Base-by-base conservation (phyloP, 2,113 vertebrate genomes). In the Cromileptes altivelis region DNA sequence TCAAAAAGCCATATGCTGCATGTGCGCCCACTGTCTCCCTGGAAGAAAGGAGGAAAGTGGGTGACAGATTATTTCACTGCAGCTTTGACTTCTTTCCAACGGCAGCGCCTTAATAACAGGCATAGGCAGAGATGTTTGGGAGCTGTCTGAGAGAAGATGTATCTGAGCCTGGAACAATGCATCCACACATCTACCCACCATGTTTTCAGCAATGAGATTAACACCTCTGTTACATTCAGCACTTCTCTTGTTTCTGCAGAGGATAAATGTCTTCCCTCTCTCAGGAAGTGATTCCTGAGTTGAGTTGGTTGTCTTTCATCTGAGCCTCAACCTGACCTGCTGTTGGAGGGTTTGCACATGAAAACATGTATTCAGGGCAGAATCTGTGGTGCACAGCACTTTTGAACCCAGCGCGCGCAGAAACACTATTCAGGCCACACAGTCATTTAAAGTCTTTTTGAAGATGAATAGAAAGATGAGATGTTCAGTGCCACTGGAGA, bases 391-490 rank as follows among this genome's bases (percentile, higher is more conserved):
- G 70, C 55, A 49, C 40, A 42, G 64, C 60, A 57, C 50, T 60
- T 74, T 17, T 80, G 30, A 85, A 88, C 73, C 40, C 76, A 13
- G 4, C 4, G 21, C 64, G 70, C 50, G 75, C 55, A 49, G 37
- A 7, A 19, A 50, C 52, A 33, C 58, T 70, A 72, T 85, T 89
- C 70, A 87, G 75, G 79, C 53, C 77, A 71, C 75, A 37, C 30
- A 47, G 73, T 60, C 72, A 82, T 87, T 77, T 79, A 47, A 80
- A 85, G 81, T 62, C 70, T 33, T 70, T 70, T 79, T 55, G 63
- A 70, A 80, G 84, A 81, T 80, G 80, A 85, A 90, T 64, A 68
- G 67, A 75, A 78, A 70, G 68, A 79, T 80, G 45, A 56, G 49
- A 87, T 80, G 81, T 84, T 84, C 27, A 60, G 45, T 30, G 61